Base-by-base conservation (phyloP, 2,113 vertebrate species). In the Ibidorhyncha struthersii region DNA sequence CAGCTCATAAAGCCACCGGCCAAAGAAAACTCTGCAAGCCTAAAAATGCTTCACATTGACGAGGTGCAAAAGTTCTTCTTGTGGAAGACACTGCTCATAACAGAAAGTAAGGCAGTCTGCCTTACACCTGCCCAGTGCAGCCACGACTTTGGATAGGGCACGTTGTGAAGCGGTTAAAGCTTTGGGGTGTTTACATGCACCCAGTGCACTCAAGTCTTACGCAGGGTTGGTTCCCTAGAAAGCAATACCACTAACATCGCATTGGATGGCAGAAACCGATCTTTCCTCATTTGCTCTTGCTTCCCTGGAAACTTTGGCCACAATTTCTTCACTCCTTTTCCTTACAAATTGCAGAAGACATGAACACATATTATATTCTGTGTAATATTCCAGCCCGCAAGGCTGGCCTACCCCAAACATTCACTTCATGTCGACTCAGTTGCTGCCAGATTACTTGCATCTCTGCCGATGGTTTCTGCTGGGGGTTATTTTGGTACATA, bases 171-270 rank as follows among this genome's bases (percentile, higher is more conserved):
- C 1, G 0, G 7, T 47, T 30, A 58, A 22, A 73, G 84, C 56
- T n/a, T 45, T 3, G 4, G 34, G n/a, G n/a, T 0, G 0, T 7
- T 55, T 14, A 20, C 10, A 2, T 2, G 25, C 17, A 53, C n/a
- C 62, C 49, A 22, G 12, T 1, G 10, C 18, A 4, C 29, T 49
- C n/a, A 17, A 15, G 43, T 53, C n/a, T 19, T 36, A 8, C 0
- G 1, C 18, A 30, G 58, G 1, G 20, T 14, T 56, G 12, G 34
- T 43, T 61, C 27, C 49, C 32, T 23, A 9, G 79, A 50, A 58
- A 38, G 17, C 43, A 34, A 12, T 16, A 25, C 36, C 27, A n/a
- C 36, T 12, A 12, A 21, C n/a, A 32, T 9, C 3, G 12, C 3
- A 0, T 7, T 69, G 55, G 38, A 34, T 26, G 17, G 55, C 67